These are phyloP conservation scores for Entomobrya multifasciata DNA, from an alignment of 2,888 invertebrate genomes.

Conservation along the genomic window DNA sequence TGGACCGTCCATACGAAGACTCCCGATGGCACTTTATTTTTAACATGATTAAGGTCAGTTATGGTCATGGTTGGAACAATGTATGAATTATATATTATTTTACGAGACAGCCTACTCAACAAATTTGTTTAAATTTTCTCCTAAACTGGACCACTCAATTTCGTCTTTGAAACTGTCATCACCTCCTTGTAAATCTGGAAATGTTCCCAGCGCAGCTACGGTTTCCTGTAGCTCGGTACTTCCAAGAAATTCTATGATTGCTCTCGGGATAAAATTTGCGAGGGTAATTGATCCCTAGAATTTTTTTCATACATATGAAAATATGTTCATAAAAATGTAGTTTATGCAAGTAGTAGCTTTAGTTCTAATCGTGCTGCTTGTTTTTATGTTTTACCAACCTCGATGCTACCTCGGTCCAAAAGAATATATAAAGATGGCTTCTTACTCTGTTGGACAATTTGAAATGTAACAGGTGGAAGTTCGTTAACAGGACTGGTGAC, in stretches of 20 bases:
- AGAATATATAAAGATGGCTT: conserved; percentile 70
- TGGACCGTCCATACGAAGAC: conserved; percentile 41
- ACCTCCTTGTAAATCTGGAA: conserved; percentile 33
- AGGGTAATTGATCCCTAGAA: conserved; percentile 58
- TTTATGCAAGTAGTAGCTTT: too few relatives aligned
- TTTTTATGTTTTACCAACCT: background rate
- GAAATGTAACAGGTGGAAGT: conserved; percentile 54
- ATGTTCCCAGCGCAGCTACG: conserved; percentile 59
- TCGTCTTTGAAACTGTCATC: conserved; percentile 13
- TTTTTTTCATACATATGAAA: too few relatives aligned
- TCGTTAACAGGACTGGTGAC: conserved; percentile 58
- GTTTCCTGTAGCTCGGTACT: background rate
- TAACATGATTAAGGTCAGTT: background rate
- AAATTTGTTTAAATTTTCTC: conserved; percentile 47
- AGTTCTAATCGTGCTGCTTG: too few relatives aligned
- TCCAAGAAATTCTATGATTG: conserved; percentile 17
- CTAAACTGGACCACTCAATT: conserved; percentile 66
- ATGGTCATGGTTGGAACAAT: background rate
- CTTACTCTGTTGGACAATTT: conserved; percentile 43
- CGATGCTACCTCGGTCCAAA: conserved; percentile 62
- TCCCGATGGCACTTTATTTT: conserved; percentile 60
- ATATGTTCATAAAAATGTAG: background rate
- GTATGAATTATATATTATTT: too few relatives aligned
- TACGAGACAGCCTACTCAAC: background rate
- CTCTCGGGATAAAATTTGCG: conserved; percentile 58